A percentile compares a stretch with the other conserved stretches of the same genome.
Evolutionary conservation across 2,113 vertebrate genomes (phyloP).

Genomic region (Oceanodroma tethys): DNA sequence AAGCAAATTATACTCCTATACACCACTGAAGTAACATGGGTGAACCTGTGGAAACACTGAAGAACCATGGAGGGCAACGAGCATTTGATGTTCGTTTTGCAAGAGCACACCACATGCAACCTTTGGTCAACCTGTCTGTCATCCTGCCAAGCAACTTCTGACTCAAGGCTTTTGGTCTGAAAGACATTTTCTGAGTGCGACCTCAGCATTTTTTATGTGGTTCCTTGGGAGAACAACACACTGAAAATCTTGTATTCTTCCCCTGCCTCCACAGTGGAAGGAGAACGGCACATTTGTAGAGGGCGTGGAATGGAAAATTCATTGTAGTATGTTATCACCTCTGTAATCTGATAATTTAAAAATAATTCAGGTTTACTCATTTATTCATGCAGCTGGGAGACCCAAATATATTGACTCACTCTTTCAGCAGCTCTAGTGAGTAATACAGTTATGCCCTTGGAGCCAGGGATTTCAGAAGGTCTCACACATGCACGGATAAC

Average conservation of each 20-base stretch:
- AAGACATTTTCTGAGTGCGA: not conserved
- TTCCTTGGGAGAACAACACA: not conserved
- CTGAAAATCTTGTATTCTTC: not conserved
- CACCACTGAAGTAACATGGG: not conserved
- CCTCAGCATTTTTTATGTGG: not conserved
- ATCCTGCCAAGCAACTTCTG: not conserved
- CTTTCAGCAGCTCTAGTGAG: not conserved
- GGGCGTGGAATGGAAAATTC: not conserved
- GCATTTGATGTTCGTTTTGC: not conserved
- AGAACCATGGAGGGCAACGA: not conserved
- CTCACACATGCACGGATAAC: not conserved
- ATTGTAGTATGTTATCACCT: not conserved
- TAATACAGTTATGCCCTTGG: not conserved
- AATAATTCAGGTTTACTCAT: slow-evolving; percentile 29
- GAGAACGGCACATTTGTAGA: not conserved
- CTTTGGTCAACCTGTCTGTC: slow-evolving; percentile 36
- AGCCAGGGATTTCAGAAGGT: not conserved
- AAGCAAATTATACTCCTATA: not conserved
- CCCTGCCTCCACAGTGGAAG: not conserved
- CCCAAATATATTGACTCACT: slow-evolving; percentile 22
- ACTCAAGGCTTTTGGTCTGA: not conserved
- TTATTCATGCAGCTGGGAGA: slow-evolving; percentile 2
- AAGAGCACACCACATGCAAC: not conserved
- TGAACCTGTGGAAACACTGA: not conserved
- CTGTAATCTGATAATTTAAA: not conserved